Evolutionary conservation across 2,888 invertebrate genomes (phyloP).

Genomic region (Phalera bucephala): DNA sequence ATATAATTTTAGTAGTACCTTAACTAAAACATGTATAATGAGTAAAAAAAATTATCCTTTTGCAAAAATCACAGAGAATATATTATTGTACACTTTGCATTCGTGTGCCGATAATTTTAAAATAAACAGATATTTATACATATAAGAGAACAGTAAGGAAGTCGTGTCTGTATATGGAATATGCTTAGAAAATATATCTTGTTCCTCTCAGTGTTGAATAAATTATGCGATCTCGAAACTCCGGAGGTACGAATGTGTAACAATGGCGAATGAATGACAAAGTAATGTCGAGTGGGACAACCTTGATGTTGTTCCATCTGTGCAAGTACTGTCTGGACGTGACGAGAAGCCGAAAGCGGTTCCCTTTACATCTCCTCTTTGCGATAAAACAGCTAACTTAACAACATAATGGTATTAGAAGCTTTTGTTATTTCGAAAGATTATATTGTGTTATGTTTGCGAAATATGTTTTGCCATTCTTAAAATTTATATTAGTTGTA

Average conservation of each 20-base stretch:
- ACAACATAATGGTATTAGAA: slow-evolving; percentile 2
- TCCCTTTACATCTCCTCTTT: neutral
- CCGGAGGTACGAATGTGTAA: slow-evolving; percentile 8
- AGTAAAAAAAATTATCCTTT: too few relatives aligned
- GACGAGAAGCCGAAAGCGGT: slow-evolving; percentile 9
- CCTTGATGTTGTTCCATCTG: slow-evolving; percentile 11
- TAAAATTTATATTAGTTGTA: too few relatives aligned
- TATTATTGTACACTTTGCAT: slow-evolving; percentile 7
- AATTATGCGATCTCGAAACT: slow-evolving; percentile 15
- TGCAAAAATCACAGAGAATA: slow-evolving; percentile 4
- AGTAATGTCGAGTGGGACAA: slow-evolving; percentile 6
- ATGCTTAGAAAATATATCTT: too few relatives aligned
- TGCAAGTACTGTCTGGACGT: slow-evolving; percentile 8
- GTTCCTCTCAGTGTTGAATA: slow-evolving; percentile 26
- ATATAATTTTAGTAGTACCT: too few relatives aligned
- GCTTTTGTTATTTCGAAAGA: too few relatives aligned
- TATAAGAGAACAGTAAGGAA: too few relatives aligned
- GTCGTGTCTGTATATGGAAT: too few relatives aligned
- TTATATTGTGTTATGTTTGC: too few relatives aligned
- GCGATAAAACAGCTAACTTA: slow-evolving; percentile 9
- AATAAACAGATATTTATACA: too few relatives aligned
- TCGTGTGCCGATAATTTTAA: slow-evolving; percentile 2
- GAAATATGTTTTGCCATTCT: too few relatives aligned
- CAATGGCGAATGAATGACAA: slow-evolving; percentile 9
- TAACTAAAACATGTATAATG: too few relatives aligned